A percentile compares a stretch with the other conserved stretches of the same genome.
Conservation (phyloP, 2,888 invertebrate species). For the Apodemia zela region DNA sequence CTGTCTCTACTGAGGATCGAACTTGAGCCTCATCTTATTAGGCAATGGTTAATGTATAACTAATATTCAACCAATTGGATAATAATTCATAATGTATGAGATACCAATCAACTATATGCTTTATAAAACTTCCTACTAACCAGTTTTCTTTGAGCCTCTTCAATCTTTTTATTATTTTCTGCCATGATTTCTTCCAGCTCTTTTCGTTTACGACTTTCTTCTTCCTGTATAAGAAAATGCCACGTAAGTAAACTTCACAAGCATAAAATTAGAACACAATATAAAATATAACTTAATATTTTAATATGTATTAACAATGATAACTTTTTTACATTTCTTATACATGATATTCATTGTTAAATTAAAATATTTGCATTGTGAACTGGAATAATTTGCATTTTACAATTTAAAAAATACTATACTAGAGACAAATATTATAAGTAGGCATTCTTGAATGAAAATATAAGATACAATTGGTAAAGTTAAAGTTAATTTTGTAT, state of each 20-base stretch:
- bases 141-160: slow-evolving; percentile 97
- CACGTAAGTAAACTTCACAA: slow-evolving; percentile 49
- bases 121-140: slow-evolving; percentile 76
- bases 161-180: slow-evolving; percentile 98
- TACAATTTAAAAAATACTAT: background rate
- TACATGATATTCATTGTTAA: background rate
- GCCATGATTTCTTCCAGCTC: slow-evolving; percentile 97
- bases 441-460: background rate
- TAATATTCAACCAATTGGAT: no score
- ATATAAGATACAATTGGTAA: background rate
- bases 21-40: no score
- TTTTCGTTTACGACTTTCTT: slow-evolving; percentile 96
- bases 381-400: background rate
- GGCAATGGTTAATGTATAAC: no score
- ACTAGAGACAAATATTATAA: background rate
- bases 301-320: slow-evolving; percentile 16
- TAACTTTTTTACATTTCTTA: background rate
- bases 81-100: no score
- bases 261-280: slow-evolving; percentile 33
- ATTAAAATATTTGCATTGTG: background rate
- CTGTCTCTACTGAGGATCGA: no score
- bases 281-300: slow-evolving; percentile 30
- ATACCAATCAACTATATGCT: no score
- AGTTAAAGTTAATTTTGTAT: background rate
- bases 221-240: slow-evolving; percentile 91